These are phyloP conservation scores for Minunthozetes semirufus DNA, from an alignment of 2,888 invertebrate species.

Conservation along the genomic window DNA sequence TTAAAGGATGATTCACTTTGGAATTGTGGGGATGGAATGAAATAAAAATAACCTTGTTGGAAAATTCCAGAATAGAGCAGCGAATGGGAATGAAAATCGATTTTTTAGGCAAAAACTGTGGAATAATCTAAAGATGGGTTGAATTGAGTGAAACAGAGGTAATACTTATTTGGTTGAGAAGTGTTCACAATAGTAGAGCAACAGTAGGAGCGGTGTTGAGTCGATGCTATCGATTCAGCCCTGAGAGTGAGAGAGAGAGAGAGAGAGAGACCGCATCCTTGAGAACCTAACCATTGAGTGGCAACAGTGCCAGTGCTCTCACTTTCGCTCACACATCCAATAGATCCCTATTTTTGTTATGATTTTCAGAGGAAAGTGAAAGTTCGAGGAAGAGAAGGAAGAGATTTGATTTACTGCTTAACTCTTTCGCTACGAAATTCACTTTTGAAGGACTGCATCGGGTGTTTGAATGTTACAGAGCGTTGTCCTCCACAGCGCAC, in stretches of 20 bases:
- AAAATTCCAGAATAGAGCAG: too few species aligned
- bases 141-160: not conserved
- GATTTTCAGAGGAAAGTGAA: not conserved
- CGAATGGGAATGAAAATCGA: not conserved
- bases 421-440: slow-evolving; percentile 27
- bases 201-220: not conserved
- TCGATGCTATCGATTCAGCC: not conserved
- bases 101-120: not conserved
- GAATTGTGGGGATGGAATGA: too few species aligned
- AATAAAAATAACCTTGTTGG: too few species aligned
- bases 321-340: not conserved
- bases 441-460: not conserved
- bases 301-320: not conserved
- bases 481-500: slow-evolving; percentile 15
- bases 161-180: not conserved
- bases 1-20: too few species aligned
- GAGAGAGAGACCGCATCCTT: not conserved
- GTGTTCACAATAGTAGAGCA: not conserved
- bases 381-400: slow-evolving; percentile 16
- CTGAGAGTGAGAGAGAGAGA: too few species aligned
- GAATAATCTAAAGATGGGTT: not conserved
- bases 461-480: slow-evolving; percentile 21
- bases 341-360: not conserved
- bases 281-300: not conserved
- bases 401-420: slow-evolving; percentile 14